phyloP scores from a whole-genome alignment of 2,113 vertebrate genomes.

The Gnathonemus echidnorhynchus region DNA sequence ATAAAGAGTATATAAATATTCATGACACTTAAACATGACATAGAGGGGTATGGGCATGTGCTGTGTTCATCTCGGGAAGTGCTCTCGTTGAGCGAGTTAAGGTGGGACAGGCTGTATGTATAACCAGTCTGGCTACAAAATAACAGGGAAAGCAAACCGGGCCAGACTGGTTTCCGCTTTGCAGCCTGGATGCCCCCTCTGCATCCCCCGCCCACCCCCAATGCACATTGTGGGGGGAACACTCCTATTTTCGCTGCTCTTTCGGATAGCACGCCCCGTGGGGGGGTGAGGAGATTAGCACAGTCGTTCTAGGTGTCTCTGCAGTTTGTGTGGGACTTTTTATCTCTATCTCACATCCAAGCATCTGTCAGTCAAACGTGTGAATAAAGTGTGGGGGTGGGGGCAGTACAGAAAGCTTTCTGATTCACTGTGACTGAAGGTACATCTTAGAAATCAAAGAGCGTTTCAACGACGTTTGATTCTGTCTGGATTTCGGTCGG shows the following conservation, averaged over 20 bases:
- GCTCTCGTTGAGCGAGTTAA: background rate
- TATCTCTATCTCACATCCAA: background rate
- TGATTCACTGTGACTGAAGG: background rate
- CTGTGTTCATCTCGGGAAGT: background rate
- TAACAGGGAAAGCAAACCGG: background rate
- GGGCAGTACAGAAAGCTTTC: background rate
- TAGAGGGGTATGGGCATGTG: background rate
- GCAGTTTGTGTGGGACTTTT: background rate
- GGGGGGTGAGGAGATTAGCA: background rate
- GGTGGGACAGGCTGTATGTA: background rate
- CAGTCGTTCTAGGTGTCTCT: background rate
- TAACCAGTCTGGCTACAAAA: background rate
- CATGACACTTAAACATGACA: background rate
- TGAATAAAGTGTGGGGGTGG: background rate
- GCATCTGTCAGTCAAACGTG: slow-evolving; percentile 22
- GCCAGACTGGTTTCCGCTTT: background rate
- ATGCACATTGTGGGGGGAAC: background rate
- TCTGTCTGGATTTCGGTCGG: background rate
- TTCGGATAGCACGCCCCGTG: background rate
- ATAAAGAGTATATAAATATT: background rate
- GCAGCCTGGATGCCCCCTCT: background rate
- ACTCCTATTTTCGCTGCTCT: background rate
- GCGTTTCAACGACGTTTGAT: background rate
- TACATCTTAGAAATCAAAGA: background rate
- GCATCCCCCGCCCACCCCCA: background rate